phyloP scores from a whole-genome alignment of 1,140 invertebrate species.

The Papilio polytes region DNA sequence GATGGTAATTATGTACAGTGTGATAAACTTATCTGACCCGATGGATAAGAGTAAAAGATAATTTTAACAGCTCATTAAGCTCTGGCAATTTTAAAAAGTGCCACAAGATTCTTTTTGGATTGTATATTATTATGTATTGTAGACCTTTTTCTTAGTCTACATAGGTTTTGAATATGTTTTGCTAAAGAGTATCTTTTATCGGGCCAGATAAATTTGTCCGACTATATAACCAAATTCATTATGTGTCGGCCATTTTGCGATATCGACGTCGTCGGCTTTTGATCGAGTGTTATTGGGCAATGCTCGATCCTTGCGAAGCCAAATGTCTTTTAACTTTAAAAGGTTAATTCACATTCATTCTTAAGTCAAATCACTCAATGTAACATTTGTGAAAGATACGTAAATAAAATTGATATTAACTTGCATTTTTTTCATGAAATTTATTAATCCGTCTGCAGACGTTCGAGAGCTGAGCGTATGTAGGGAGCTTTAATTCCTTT shows the following conservation, averaged over 20 bases:
- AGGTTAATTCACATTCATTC: constrained; percentile 1
- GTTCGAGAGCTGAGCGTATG: too few species aligned
- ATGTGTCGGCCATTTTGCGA: constrained; percentile 22
- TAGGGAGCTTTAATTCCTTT: too few species aligned
- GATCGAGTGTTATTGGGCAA: constrained; percentile 25
- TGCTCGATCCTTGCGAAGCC: not conserved
- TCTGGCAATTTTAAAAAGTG: not conserved
- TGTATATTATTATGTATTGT: not conserved
- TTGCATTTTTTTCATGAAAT: too few species aligned
- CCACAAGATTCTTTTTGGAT: not conserved
- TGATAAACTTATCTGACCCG: not conserved
- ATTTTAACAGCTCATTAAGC: not conserved
- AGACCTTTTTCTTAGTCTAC: not conserved
- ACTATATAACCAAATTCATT: not conserved
- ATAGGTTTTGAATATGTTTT: too few species aligned
- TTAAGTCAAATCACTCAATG: not conserved
- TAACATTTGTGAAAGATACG: not conserved
- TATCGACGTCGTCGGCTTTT: not conserved
- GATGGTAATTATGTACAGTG: not conserved
- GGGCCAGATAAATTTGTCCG: not conserved
- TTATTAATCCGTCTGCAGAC: too few species aligned
- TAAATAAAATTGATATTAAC: not conserved
- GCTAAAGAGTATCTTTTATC: not conserved
- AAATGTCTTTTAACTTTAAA: constrained; percentile 22
- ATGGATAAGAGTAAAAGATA: not conserved